These are phyloP conservation scores for Campoplex nolae DNA, from an alignment of 2,888 invertebrate genomes.

Conservation along the genomic window DNA sequence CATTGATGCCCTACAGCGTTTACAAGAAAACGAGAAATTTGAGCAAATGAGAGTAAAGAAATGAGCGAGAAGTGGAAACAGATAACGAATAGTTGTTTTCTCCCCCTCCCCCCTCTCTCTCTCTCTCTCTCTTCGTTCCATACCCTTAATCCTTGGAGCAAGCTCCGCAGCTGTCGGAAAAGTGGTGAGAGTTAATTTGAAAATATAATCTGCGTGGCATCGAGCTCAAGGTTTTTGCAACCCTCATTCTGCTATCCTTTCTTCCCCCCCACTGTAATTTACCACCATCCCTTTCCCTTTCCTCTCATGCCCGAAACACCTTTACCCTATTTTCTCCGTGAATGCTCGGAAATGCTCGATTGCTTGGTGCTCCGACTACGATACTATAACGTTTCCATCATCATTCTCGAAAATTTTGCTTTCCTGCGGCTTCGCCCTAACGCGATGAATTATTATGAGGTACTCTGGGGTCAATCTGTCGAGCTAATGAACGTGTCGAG, in stretches of 20 bases:
- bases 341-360: conserved; percentile 48
- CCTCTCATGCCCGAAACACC: not conserved
- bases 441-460: conserved; percentile 9
- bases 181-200: conserved; percentile 61
- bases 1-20: conserved; percentile 36
- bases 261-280: conserved; percentile 46
- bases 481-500: conserved; percentile 1
- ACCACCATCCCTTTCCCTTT: conserved; percentile 15
- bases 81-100: conserved; percentile 54
- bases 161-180: conserved; percentile 37
- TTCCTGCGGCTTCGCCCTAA: conserved; percentile 9
- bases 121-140: conserved; percentile 35
- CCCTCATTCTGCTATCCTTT: conserved; percentile 22
- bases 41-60: conserved; percentile 27
- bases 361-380: conserved; percentile 24
- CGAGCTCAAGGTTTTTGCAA: conserved; percentile 38
- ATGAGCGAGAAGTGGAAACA: conserved; percentile 52
- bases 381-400: conserved; percentile 14
- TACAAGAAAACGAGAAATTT: conserved; percentile 27
- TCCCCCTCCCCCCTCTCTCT: not conserved
- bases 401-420: conserved; percentile 28
- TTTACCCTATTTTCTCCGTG: conserved; percentile 42
- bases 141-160: conserved; percentile 48
- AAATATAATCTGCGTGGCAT: conserved; percentile 64
- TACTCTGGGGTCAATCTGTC: conserved; percentile 13